Conservation (phyloP, 2,113 vertebrate genomes). For the Caloenas nicobarica region DNA sequence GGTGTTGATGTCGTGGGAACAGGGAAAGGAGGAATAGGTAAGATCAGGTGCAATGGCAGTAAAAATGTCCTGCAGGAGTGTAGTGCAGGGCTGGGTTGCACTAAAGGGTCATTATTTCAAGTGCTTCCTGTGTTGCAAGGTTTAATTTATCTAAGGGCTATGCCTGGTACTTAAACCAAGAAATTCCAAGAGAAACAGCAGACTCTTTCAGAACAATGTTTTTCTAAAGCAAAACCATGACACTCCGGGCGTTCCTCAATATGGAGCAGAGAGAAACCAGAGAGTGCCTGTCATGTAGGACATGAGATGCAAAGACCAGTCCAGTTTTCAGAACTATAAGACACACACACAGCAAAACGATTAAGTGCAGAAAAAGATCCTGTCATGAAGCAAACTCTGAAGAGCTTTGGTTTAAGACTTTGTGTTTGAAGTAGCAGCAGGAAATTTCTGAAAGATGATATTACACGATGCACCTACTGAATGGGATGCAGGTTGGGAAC, state of each 20-base stretch:
- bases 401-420: neutral
- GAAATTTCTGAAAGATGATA: neutral
- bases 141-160: neutral
- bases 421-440: neutral
- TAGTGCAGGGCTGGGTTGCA: neutral
- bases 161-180: accelerated
- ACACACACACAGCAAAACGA: neutral
- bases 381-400: neutral
- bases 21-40: no score
- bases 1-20: neutral
- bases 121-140: neutral
- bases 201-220: neutral
- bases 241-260: accelerated
- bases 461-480: no score
- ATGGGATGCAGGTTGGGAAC: neutral
- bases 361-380: neutral
- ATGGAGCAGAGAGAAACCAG: neutral
- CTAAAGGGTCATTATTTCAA: neutral
- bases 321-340: neutral
- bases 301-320: neutral
- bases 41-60: neutral
- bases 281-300: neutral
- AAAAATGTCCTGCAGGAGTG: no score
- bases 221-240: neutral
- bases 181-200: neutral